Percentiles rank a stretch among this genome's conserved stretches.
Evolutionary conservation across 30 jellyfish, hydroid and myxozoan genomes (phyloP).

Genomic region (Turritopsis rubra): DNA sequence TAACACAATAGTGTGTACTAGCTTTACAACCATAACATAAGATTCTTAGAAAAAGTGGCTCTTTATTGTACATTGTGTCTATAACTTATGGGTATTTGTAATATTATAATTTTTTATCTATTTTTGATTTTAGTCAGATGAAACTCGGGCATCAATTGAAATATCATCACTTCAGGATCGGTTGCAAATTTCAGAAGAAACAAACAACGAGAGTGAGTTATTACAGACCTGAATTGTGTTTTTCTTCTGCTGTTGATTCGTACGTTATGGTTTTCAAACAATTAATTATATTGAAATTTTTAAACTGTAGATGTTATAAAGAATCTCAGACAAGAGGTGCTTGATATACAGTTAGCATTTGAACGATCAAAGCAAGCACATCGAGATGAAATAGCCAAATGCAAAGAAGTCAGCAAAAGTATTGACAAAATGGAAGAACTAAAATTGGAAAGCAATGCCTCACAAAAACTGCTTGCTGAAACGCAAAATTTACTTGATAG

Average conservation of each 20-base stretch:
- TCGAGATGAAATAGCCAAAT: neutral
- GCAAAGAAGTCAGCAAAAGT: neutral
- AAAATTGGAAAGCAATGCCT: neutral
- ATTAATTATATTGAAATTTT: neutral
- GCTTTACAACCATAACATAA: no score
- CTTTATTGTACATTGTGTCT: no score
- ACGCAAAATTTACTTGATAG: neutral
- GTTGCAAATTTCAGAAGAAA: slow-evolving; percentile 4
- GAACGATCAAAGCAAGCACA: slow-evolving; percentile 22
- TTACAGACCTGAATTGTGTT: neutral
- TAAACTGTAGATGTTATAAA: slow-evolving; percentile 2
- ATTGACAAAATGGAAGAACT: neutral
- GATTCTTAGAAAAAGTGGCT: no score
- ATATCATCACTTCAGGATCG: slow-evolving; percentile 6
- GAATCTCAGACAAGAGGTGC: slow-evolving; percentile 19
- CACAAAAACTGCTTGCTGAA: neutral
- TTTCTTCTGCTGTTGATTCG: neutral
- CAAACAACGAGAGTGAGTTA: slow-evolving; percentile 10
- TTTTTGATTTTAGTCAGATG: neutral
- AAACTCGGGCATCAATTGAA: neutral
- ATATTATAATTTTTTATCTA: no score
- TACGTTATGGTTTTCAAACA: neutral
- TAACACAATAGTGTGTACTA: no score
- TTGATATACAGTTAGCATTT: slow-evolving; percentile 1
- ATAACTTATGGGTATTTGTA: neutral